Base-by-base conservation (phyloP, 2,888 invertebrate species). In the Apocheima hispidaria region DNA sequence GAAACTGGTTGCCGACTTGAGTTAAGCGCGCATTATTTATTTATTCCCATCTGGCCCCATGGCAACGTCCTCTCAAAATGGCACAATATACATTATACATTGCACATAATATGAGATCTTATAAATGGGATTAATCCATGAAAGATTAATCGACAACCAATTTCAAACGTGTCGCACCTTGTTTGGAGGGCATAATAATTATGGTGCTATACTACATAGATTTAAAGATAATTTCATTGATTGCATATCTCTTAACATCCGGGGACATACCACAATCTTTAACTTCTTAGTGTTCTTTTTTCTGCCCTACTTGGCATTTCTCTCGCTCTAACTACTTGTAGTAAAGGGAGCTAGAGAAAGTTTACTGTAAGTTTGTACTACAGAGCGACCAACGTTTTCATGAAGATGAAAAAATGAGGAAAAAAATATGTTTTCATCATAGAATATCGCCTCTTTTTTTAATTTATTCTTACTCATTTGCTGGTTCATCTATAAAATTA, bases 141-240 rank as follows among this genome's bases (percentile, higher is more conserved):
- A 36, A 2, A 36, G 4, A 4, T 1, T 0, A 23, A n/a, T 43
- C 14, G 0, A 43, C 23, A 26, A 43, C 9, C 23, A 6, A 12
- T 30, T 46, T 5, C 28, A 30, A 18, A 30, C n/a, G 46, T 12
- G 16, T 30, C 12, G 46, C 30, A 18, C 5, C n/a, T 30, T 16
- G 4, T 18, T 4, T 18, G 12, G 14, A 43, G 20, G 16, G 9
- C 20, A 14, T 7, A 38, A 20, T 21, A 12, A 38, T n/a, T 10
- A 16, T 30, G 46, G 23, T 43, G n/a, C 14, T 43, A n/a, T n/a
- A 43, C n/a, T n/a, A n/a, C 43, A 23, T 23, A n/a, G 23, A 23
- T 18, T 30, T 12, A 28, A 43, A 23, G 6, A 26, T 14, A 6
- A 26, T 43, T n/a, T 43, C 14, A 26, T 26, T 43, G n/a, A 43